Evolutionary conservation across 1,140 invertebrate genomes (phyloP).

Genomic region (Laodelphax striatellus): DNA sequence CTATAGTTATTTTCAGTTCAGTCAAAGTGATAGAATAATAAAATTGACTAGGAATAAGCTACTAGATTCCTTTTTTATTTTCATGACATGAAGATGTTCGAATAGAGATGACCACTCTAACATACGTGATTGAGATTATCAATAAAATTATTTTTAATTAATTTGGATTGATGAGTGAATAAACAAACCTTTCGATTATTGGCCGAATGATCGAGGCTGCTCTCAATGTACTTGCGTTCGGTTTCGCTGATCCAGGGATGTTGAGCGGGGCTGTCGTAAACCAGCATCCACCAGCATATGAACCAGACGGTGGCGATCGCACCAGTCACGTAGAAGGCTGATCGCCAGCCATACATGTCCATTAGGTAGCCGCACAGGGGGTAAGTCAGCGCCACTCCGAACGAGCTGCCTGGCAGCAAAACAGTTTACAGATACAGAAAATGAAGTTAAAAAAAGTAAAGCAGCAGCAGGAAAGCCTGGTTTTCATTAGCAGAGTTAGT

Average conservation of each 20-base stretch:
- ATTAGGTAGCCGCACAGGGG: slow-evolving; percentile 55
- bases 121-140: no score
- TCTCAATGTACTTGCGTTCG: slow-evolving; percentile 51
- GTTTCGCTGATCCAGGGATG: slow-evolving; percentile 64
- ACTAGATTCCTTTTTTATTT: no score
- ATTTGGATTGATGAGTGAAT: no score
- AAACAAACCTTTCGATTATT: slow-evolving; percentile 29
- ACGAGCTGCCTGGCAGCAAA: slow-evolving; percentile 52
- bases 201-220: slow-evolving; percentile 38
- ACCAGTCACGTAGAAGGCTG: slow-evolving; percentile 62
- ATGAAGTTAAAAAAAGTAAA: no score
- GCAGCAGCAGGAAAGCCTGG: no score
- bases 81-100: no score
- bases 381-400: slow-evolving; percentile 57
- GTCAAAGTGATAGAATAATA: no score
- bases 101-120: no score
- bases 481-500: no score
- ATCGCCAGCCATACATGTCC: slow-evolving; percentile 53
- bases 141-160: no score
- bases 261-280: slow-evolving; percentile 59
- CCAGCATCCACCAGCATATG: slow-evolving; percentile 54
- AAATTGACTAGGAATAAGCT: no score
- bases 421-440: not conserved
- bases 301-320: slow-evolving; percentile 63
- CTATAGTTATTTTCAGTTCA: no score